These are phyloP conservation scores for Lepidurus packardi DNA, from an alignment of 1,140 invertebrate species.

Conservation along the genomic window DNA sequence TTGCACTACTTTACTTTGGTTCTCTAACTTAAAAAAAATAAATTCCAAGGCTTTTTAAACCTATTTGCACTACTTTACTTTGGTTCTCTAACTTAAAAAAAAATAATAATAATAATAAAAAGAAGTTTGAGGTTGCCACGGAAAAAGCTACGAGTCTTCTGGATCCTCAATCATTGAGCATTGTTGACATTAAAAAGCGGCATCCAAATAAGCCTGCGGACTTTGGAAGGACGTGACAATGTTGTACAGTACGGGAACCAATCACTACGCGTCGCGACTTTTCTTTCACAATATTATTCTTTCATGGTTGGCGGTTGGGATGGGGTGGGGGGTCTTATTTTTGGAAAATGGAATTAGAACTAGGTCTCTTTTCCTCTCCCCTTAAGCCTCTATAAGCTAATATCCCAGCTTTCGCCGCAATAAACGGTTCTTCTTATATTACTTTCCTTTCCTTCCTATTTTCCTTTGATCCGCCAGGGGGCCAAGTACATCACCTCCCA, in stretches of 20 bases:
- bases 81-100: too few species aligned
- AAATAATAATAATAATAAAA: too few species aligned
- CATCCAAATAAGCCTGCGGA: slow-evolving; percentile 1
- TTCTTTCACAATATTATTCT: slow-evolving; percentile 20
- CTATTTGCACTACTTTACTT: background rate
- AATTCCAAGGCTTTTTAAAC: background rate
- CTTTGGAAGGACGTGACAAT: slow-evolving; percentile 1
- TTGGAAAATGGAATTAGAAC: slow-evolving; percentile 16
- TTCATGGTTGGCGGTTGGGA: background rate
- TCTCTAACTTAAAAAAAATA: too few species aligned
- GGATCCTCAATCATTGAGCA: background rate
- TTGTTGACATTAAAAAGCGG: slow-evolving; percentile 10
- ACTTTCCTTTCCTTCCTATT: background rate
- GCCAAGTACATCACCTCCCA: too few species aligned
- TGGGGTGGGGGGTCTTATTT: background rate
- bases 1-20: too few species aligned
- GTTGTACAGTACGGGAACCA: background rate
- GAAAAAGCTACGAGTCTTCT: too few species aligned
- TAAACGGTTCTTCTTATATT: slow-evolving; percentile 8
- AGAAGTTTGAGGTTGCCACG: too few species aligned
- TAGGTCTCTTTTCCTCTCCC: background rate
- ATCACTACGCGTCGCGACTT: background rate
- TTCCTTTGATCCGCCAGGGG: background rate
- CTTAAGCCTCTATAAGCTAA: slow-evolving; percentile 10
- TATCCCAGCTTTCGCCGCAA: background rate